Percentiles rank a stretch among this genome's conserved stretches.
Conservation (phyloP, 1,140 invertebrate genomes). For the Drosophila nasuta region DNA sequence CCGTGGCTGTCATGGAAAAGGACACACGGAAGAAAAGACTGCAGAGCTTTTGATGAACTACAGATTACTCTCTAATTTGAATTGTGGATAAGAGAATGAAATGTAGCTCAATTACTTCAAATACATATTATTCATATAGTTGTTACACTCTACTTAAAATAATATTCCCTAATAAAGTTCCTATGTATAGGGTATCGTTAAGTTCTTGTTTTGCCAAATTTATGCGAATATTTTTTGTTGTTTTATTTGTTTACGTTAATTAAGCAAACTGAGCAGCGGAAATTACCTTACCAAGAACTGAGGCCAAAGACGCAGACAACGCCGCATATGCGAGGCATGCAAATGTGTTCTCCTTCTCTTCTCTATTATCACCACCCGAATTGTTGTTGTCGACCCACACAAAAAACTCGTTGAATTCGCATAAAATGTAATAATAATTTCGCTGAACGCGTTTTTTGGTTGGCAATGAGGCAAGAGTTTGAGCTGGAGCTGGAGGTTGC, state of each 20-base stretch:
- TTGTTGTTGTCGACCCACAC: conserved; percentile 27
- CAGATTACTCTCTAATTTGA: background rate
- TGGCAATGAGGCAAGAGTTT: background rate
- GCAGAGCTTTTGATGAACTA: background rate
- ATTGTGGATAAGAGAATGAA: no score
- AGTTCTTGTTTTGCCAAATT: background rate
- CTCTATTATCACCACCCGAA: background rate
- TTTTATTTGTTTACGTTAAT: conserved; percentile 61
- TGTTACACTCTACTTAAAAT: no score
- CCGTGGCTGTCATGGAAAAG: conserved; percentile 28
- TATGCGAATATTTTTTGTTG: conserved; percentile 10
- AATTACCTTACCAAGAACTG: conserved; percentile 26
- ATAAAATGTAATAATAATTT: conserved; percentile 79
- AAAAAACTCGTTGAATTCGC: conserved; percentile 73
- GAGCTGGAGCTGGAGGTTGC: background rate
- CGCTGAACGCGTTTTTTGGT: conserved; percentile 38
- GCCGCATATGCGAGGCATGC: conserved; percentile 40
- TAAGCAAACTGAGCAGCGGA: conserved; percentile 51
- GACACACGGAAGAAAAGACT: background rate
- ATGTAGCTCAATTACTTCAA: background rate
- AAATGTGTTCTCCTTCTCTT: conserved; percentile 14
- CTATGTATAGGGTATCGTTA: background rate
- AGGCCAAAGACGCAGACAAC: conserved; percentile 20
- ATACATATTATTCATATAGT: background rate
- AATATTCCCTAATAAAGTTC: no score